Conservation (phyloP, 2,797 vertebrate genomes). For the Trichosurus vulpecula region DNA sequence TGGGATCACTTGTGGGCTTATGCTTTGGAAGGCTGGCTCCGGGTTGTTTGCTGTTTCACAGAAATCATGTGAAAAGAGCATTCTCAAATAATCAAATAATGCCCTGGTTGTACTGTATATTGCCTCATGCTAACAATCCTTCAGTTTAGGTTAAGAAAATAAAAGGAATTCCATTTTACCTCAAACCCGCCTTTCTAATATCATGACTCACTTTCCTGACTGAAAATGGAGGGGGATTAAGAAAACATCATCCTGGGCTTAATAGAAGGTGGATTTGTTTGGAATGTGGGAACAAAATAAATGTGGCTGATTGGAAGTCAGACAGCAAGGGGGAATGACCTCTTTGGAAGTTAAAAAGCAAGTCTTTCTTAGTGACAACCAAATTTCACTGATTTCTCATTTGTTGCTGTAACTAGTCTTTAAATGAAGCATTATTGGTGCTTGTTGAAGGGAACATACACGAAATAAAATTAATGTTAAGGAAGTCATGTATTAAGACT, state of each 20-base stretch:
- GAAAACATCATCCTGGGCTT: constrained; percentile 57
- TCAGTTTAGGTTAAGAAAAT: constrained; percentile 18
- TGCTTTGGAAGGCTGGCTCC: constrained; percentile 44
- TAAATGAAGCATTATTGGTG: constrained; percentile 23
- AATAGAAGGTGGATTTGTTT: constrained; percentile 58
- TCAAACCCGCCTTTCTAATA: constrained; percentile 57
- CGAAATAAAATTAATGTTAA: not conserved
- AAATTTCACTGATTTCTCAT: constrained; percentile 36
- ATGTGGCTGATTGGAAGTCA: constrained; percentile 58
- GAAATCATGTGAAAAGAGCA: constrained; percentile 52
- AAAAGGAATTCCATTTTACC: constrained; percentile 53
- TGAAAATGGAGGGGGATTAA: constrained; percentile 64
- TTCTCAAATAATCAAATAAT: constrained; percentile 49
- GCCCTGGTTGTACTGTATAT: not conserved
- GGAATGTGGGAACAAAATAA: constrained; percentile 61
- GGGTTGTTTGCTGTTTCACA: constrained; percentile 42
- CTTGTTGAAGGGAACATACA: constrained; percentile 8
- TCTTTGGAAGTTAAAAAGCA: constrained; percentile 45
- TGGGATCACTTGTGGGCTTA: constrained; percentile 36
- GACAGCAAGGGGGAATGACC: constrained; percentile 35
- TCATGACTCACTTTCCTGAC: constrained; percentile 73
- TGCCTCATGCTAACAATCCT: constrained; percentile 3
- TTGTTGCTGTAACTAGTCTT: constrained; percentile 25
- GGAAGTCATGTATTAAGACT: not conserved
- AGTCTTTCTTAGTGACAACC: constrained; percentile 40